phyloP scores from a whole-genome alignment of 2,888 invertebrate species.

The Aphrophora alni region DNA sequence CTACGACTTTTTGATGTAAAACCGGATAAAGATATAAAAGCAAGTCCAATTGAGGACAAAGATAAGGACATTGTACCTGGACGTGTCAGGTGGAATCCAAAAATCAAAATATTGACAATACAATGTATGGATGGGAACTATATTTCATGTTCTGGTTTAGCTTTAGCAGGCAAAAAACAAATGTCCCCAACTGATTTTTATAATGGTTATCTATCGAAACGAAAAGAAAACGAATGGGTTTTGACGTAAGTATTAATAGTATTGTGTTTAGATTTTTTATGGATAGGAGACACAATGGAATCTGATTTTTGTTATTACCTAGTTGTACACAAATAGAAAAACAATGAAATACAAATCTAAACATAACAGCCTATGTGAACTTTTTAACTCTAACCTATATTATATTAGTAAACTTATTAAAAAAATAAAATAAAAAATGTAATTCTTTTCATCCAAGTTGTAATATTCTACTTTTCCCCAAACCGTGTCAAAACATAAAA shows the following conservation, averaged over 20 bases:
- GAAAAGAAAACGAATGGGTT: slow-evolving; percentile 42
- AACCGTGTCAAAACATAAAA: too few relatives aligned
- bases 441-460: too few relatives aligned
- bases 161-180: slow-evolving; percentile 70
- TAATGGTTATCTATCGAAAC: slow-evolving; percentile 81
- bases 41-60: neutral
- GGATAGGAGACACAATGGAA: too few relatives aligned
- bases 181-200: slow-evolving; percentile 84
- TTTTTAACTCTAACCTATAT: too few relatives aligned
- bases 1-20: slow-evolving; percentile 70
- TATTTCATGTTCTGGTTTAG: slow-evolving; percentile 69
- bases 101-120: slow-evolving; percentile 65
- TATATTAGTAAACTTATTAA: too few relatives aligned
- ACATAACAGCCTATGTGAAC: too few relatives aligned
- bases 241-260: slow-evolving; percentile 18
- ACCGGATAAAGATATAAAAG: slow-evolving; percentile 50
- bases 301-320: too few relatives aligned
- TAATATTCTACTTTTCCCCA: too few relatives aligned
- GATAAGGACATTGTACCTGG: slow-evolving; percentile 60
- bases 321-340: too few relatives aligned
- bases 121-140: slow-evolving; percentile 70
- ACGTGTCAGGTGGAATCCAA: slow-evolving; percentile 65
- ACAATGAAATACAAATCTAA: too few relatives aligned
- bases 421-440: too few relatives aligned
- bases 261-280: too few relatives aligned